Base-by-base conservation (phyloP, 2,797 vertebrate species). In the Spinibarbus caldwelli region DNA sequence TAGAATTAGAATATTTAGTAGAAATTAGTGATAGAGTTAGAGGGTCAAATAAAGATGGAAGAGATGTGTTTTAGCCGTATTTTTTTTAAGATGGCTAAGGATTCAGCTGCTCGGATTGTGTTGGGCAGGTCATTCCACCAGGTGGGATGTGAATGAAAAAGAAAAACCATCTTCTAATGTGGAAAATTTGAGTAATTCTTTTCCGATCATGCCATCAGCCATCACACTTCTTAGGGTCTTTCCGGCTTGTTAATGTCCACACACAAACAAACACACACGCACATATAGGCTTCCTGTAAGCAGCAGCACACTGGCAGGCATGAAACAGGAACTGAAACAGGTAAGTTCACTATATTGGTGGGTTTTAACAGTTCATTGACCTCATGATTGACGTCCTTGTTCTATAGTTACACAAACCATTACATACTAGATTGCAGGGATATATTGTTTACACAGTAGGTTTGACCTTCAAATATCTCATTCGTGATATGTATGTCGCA, bases 251-350 rank as follows among this genome's bases (percentile, higher is more conserved):
- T 71, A 43, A 26, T 72, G 64, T 80, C 2, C 47, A 19, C 21
- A 23, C 43, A 15, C 59, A 29, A 12, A 29, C 17, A 36, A 29
- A 17, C 34, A n/a, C 36, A n/a, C 36, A n/a, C 11, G 17, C 0
- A 57, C 34, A 29, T 1, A 34, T 4, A 77, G 5, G 36, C 45
- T 83, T 83, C 72, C 72, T 54, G 71, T 84, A 43, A 70, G 34
- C 15, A 36, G 45, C 72, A 64, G 12, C 29, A 43, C 41, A 10
- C 21, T 83, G 57, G 4, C n/a, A 23, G 47, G n/a, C 23, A 26
- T 57, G 19, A 29, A 43, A 17, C 43, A 85, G 89, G 89, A 89
- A 87, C 57, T 76, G 79, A 90, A 57, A 82, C 21, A 43, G 52
- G 43, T 80, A 77, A 88, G 66, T 80, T 86, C 5, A 26, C 29